Evolutionary conservation across 2,888 invertebrate species (phyloP), one percentile per base, ranked within the genome.

Genomic region (Caenorhabditis angaria): DNA sequence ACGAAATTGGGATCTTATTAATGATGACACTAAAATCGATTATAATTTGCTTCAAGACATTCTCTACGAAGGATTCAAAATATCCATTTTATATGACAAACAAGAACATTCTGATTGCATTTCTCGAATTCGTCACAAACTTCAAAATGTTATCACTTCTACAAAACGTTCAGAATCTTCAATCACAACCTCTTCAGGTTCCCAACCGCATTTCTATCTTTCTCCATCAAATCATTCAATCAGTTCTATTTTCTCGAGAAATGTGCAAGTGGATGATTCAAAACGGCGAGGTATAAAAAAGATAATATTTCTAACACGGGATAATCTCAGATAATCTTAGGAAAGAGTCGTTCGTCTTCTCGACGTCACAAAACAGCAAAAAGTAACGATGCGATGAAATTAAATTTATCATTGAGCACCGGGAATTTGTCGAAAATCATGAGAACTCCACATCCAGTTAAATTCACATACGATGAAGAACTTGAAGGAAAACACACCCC

Each of bases 1-100:
- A 41, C 10, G 41, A 3, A 14, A 18, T 41, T 75, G 74, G 74
- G 50, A 74, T n/a, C 47, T 77, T 6, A 20, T 71, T 27, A 64
- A 50, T 8, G 60, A 48, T 25, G 47, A n/a, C 1, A 60, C 67
- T 12, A 54, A 27, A 1, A 54, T 81, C 20, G 81, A 83, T 50
- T 80, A 78, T 62, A 66, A 27, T 12, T 69, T 83, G n/a, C 65
- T 83, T 3, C 83, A 83, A 57, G 81, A 82, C 56, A 64, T 83
- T 48, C 71, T 83, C 18, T 70, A 81, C 56, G 78, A 80, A 77
- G 81, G 80, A 24, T 82, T 80, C 60, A 78, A 77, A 18, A 58
- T 74, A 22, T 81, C 82, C 14, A 73, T 73, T 1, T 61, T 79
- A 25, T 82, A 82, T 67, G 80, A 82, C 60, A 65, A 70, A 4